These are phyloP conservation scores for Argyrosomus japonicus DNA, from an alignment of 2,113 vertebrate species.

Conservation along the genomic window DNA sequence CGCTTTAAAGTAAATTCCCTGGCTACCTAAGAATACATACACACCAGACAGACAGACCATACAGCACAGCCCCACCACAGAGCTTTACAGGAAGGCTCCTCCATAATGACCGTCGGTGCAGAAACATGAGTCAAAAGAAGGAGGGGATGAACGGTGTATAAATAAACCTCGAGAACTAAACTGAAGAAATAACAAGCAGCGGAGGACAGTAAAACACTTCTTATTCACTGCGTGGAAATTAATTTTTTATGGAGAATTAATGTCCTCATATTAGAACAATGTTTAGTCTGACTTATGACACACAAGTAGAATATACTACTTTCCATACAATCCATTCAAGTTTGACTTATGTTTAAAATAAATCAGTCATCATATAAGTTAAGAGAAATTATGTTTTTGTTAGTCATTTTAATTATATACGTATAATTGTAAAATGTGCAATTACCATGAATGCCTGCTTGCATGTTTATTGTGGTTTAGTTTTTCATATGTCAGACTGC, in stretches of 20 bases:
- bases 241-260: neutral
- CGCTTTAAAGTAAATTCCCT: neutral
- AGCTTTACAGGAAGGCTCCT: slow-evolving; percentile 45
- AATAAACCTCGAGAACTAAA: slow-evolving; percentile 58
- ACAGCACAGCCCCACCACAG: slow-evolving; percentile 36
- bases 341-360: neutral
- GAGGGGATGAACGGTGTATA: slow-evolving; percentile 53
- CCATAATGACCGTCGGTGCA: slow-evolving; percentile 37
- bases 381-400: neutral
- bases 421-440: no score
- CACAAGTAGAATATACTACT: neutral
- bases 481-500: no score
- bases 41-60: neutral
- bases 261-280: slow-evolving; percentile 11
- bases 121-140: slow-evolving; percentile 61
- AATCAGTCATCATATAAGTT: neutral
- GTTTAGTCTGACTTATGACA: slow-evolving; percentile 33
- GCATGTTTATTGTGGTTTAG: no score
- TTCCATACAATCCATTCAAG: neutral
- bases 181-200: slow-evolving; percentile 46
- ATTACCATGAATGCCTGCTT: no score
- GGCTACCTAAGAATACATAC: slow-evolving; percentile 5
- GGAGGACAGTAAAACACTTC: slow-evolving; percentile 41
- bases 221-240: neutral
- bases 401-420: neutral